These are phyloP conservation scores for Protodeltote pygarga DNA, from an alignment of 2,888 invertebrate species.

Conservation along the genomic window DNA sequence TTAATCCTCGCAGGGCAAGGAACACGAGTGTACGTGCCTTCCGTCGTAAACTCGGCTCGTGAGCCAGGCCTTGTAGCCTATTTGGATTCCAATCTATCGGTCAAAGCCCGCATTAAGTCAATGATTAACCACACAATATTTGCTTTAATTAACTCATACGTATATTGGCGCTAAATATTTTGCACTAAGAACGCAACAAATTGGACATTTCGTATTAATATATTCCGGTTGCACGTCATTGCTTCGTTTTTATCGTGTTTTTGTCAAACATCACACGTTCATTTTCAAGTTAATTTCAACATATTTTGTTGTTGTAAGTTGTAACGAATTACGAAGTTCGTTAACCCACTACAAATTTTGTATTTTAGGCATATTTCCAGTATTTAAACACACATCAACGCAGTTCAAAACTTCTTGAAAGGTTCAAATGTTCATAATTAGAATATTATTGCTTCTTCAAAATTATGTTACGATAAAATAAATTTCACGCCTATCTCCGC, in stretches of 20 bases:
- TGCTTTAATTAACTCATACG: slow-evolving; percentile 24
- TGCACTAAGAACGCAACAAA: slow-evolving; percentile 9
- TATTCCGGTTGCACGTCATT: slow-evolving; percentile 21
- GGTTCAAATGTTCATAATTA: no score
- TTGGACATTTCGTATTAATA: slow-evolving; percentile 22
- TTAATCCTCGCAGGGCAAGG: slow-evolving; percentile 45
- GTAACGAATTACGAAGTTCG: slow-evolving; percentile 26
- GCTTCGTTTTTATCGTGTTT: slow-evolving; percentile 28
- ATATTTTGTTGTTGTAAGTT: slow-evolving; percentile 10
- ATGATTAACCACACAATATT: slow-evolving; percentile 38
- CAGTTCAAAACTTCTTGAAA: no score
- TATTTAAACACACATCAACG: no score
- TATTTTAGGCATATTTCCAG: no score
- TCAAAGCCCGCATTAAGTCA: slow-evolving; percentile 49
- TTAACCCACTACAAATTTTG: slow-evolving; percentile 22
- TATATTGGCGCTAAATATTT: slow-evolving; percentile 13
- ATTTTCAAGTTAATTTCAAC: slow-evolving; percentile 13
- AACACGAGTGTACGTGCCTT: slow-evolving; percentile 76
- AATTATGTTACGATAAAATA: no score
- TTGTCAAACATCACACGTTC: slow-evolving; percentile 14
- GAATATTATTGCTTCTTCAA: no score
- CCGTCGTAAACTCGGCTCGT: slow-evolving; percentile 63
- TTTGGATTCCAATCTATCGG: slow-evolving; percentile 63
- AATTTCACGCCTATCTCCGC: no score
- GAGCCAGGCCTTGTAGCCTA: slow-evolving; percentile 58